phyloP scores from a whole-genome alignment of 2,888 invertebrate genomes.

The Terebella lapidaria region DNA sequence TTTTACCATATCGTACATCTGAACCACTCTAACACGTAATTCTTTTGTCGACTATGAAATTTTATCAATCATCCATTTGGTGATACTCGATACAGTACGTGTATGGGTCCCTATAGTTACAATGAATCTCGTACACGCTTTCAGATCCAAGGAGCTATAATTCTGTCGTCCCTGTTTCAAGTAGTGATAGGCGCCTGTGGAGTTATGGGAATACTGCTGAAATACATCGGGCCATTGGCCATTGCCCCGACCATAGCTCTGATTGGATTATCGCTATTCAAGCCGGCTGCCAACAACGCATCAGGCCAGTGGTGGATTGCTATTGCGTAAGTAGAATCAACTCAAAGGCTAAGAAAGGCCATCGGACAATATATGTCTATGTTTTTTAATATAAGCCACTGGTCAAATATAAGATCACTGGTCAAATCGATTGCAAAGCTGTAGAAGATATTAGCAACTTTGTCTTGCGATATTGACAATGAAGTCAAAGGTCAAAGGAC shows the following conservation, averaged over 20 bases:
- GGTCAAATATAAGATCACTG: no score
- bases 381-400: neutral
- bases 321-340: conserved; percentile 61
- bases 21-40: no score
- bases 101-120: no score
- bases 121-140: conserved; percentile 2
- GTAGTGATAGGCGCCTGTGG: conserved; percentile 68
- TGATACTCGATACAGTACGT: no score
- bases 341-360: neutral
- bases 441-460: neutral
- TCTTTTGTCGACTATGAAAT: no score
- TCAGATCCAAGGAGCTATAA: conserved; percentile 72
- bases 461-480: neutral
- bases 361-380: no score
- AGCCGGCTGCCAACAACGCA: conserved; percentile 71
- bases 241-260: conserved; percentile 71
- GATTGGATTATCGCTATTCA: conserved; percentile 70
- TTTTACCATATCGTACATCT: no score
- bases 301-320: conserved; percentile 77
- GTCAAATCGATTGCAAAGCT: neutral
- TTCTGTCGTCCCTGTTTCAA: conserved; percentile 72
- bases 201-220: conserved; percentile 69
- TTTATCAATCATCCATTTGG: no score
- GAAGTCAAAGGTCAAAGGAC: no score
- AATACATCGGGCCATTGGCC: conserved; percentile 75